Conservation (phyloP, 2,888 invertebrate genomes). For the Smittia aterrima region DNA sequence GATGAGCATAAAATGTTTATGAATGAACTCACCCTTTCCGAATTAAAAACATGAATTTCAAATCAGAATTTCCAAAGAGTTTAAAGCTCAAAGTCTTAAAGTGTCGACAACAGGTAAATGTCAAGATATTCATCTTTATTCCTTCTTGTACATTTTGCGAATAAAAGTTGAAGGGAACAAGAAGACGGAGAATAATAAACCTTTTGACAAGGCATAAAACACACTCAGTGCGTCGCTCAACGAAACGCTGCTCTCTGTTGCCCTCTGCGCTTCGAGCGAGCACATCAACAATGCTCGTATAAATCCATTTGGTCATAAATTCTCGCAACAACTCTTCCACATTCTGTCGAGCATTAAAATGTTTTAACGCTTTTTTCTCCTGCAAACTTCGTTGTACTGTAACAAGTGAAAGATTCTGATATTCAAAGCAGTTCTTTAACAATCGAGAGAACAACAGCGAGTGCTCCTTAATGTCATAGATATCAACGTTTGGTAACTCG, state of each 20-base stretch:
- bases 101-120: slow-evolving; percentile 16
- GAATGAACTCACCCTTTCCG: no score
- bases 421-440: neutral
- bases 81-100: neutral
- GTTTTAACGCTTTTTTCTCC: neutral
- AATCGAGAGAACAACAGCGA: neutral
- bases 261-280: neutral
- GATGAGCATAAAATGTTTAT: neutral
- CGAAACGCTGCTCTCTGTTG: neutral
- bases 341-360: neutral
- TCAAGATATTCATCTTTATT: slow-evolving; percentile 17
- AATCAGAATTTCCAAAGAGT: no score
- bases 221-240: neutral
- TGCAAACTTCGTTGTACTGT: neutral
- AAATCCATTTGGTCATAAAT: slow-evolving; percentile 8
- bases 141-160: neutral
- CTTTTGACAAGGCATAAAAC: neutral
- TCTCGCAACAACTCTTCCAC: neutral
- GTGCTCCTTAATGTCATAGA: neutral
- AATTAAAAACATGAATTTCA: no score
- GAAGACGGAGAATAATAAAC: neutral
- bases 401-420: neutral
- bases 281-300: neutral
- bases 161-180: neutral
- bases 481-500: slow-evolving; percentile 1